phyloP scores from a whole-genome alignment of 2,113 vertebrate species.

The Scatophagus argus region DNA sequence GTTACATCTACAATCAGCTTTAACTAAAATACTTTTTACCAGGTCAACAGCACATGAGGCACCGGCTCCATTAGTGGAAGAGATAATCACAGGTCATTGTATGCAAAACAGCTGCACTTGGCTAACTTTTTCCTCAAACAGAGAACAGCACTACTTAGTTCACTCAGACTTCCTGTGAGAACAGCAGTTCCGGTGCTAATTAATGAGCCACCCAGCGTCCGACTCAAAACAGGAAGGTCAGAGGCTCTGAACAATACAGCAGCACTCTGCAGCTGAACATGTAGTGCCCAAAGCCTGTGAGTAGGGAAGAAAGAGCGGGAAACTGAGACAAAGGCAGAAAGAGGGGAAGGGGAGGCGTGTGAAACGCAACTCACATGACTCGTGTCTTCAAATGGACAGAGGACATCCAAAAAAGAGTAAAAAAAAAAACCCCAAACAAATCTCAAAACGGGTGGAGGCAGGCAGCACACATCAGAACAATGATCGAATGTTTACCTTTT shows the following conservation, averaged over 20 bases:
- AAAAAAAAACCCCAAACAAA: too few relatives aligned
- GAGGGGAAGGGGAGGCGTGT: constrained; percentile 7
- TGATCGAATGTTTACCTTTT: not conserved
- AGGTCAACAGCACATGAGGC: constrained; percentile 3
- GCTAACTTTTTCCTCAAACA: constrained; percentile 57
- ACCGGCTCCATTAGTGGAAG: constrained; percentile 17
- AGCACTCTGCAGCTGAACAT: constrained; percentile 55
- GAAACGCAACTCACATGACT: constrained; percentile 34
- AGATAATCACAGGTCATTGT: constrained; percentile 57
- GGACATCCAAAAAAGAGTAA: not conserved
- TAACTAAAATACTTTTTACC: not conserved
- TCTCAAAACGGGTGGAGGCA: not conserved
- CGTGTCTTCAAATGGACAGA: constrained; percentile 1
- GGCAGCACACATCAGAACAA: constrained; percentile 1
- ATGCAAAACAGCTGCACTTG: constrained; percentile 50
- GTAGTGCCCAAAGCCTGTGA: constrained; percentile 15
- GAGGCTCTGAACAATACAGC: constrained; percentile 74
- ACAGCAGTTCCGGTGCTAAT: constrained; percentile 71
- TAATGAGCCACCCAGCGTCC: constrained; percentile 54
- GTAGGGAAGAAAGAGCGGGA: constrained; percentile 48
- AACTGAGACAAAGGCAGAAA: constrained; percentile 60
- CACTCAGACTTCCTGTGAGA: constrained; percentile 74
- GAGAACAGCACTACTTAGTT: constrained; percentile 58
- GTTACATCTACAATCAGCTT: not conserved
- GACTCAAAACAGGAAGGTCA: constrained; percentile 81